phyloP scores from a whole-genome alignment of 2,797 vertebrate species.

The Geotrypetes seraphini region DNA sequence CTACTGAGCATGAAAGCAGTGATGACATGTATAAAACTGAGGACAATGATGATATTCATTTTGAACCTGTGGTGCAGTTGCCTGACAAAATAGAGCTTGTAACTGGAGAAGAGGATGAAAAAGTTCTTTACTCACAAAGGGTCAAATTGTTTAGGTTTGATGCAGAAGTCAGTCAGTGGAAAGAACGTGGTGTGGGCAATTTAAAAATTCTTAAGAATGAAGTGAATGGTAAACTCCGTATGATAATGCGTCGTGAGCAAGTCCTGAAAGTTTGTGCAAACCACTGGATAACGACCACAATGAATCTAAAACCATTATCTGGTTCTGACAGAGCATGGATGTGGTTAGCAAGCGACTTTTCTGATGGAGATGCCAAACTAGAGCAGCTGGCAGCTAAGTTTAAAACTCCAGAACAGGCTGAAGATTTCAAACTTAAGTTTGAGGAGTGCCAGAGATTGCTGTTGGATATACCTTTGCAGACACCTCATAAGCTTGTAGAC shows the following conservation, averaged over 20 bases:
- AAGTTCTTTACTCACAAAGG: slow-evolving; percentile 80
- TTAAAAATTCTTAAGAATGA: slow-evolving; percentile 90
- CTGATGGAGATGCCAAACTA: slow-evolving; percentile 82
- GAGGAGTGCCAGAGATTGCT: slow-evolving; percentile 87
- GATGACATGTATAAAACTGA: slow-evolving; percentile 88
- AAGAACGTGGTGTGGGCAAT: slow-evolving; percentile 87
- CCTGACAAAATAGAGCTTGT: slow-evolving; percentile 90
- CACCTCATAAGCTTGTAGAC: slow-evolving; percentile 92
- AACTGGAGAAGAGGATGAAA: slow-evolving; percentile 93
- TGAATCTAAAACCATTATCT: slow-evolving; percentile 88
- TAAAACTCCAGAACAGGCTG: slow-evolving; percentile 83
- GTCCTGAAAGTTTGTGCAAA: slow-evolving; percentile 96
- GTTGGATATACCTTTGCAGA: slow-evolving; percentile 91
- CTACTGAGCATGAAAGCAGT: slow-evolving; percentile 69
- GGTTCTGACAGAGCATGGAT: slow-evolving; percentile 94
- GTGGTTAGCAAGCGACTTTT: slow-evolving; percentile 91
- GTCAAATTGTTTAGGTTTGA: slow-evolving; percentile 95
- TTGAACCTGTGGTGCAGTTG: slow-evolving; percentile 96
- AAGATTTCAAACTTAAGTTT: slow-evolving; percentile 91
- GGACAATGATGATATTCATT: slow-evolving; percentile 91
- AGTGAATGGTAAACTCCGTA: slow-evolving; percentile 78
- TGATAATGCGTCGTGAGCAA: slow-evolving; percentile 94
- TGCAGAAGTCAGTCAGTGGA: slow-evolving; percentile 80
- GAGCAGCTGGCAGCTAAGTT: slow-evolving; percentile 93
- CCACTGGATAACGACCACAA: slow-evolving; percentile 96